These are phyloP conservation scores for Pristionchus exspectatus DNA, from an alignment of 2,888 invertebrate species.

Conservation along the genomic window DNA sequence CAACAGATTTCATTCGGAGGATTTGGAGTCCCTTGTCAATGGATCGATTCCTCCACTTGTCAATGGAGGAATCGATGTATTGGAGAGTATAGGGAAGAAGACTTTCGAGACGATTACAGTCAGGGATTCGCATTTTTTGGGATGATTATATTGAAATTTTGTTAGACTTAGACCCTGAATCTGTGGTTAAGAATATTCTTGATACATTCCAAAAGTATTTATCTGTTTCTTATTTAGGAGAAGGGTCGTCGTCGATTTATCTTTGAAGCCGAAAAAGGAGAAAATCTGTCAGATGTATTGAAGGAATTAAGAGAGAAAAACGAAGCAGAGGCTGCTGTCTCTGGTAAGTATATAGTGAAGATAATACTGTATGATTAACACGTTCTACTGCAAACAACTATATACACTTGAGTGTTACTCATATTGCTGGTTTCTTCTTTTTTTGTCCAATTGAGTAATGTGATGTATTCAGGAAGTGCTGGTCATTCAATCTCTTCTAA, in stretches of 20 bases:
- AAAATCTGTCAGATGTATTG: slow-evolving; percentile 68
- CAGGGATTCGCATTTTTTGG: too few relatives aligned
- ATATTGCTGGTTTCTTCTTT: not conserved
- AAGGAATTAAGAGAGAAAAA: slow-evolving; percentile 63
- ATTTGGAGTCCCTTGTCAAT: slow-evolving; percentile 67
- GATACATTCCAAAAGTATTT: too few relatives aligned
- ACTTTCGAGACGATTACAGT: slow-evolving; percentile 96
- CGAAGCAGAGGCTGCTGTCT: slow-evolving; percentile 56
- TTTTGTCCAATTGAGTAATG: not conserved
- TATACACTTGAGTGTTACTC: too few relatives aligned
- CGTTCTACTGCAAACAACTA: too few relatives aligned
- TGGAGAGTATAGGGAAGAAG: slow-evolving; percentile 94
- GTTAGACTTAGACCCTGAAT: too few relatives aligned
- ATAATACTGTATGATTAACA: slow-evolving; percentile 24
- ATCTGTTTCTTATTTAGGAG: slow-evolving; percentile 53
- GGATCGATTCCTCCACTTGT: too few relatives aligned
- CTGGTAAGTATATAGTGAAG: not conserved
- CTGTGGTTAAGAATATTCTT: too few relatives aligned
- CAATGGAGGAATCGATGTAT: slow-evolving; percentile 84
- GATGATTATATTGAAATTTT: slow-evolving; percentile 82
- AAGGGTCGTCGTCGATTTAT: slow-evolving; percentile 62
- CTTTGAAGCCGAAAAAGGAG: slow-evolving; percentile 59
- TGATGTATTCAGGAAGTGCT: not conserved
- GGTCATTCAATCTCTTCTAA: not conserved
- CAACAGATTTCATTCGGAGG: slow-evolving; percentile 47